Base-by-base conservation (phyloP, 2,888 invertebrate genomes). In the Hipparchia sbordonii region DNA sequence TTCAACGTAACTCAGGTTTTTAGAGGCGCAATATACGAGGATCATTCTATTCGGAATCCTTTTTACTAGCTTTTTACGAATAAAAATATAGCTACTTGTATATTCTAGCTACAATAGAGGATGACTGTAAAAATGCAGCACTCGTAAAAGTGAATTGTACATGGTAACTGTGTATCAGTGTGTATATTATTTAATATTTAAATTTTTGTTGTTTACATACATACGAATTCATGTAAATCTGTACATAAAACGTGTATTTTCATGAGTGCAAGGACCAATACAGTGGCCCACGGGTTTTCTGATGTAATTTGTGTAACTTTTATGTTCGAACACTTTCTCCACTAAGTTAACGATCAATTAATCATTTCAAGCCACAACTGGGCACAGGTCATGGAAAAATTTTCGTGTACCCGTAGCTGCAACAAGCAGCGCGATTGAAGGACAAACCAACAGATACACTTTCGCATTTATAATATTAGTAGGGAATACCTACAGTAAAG, bases 1-100 rank as follows among this genome's bases (percentile, higher is more conserved):
- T 77, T 78, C 72, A 79, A 77, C 80, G 76, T 80, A 79, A 80
- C 82, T 82, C 78, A 78, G 81, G 85, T 85, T 85, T 87, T 85
- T 83, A 85, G 75, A 76, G 83, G 81, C 68, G 63, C 57, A 67
- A 74, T 45, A 63, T 72, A 72, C 71, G 60, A 72, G 54, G 33
- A 57, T 59, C 66, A 45, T 45, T 72, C 70, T 66, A 61, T 59
- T 68, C 65, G 70, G 70, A 70, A 74, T 74, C 68, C 63, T 61
- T 61, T 56, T 59, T 66, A 45, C 68, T 62, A 45, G 61, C 63
- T 61, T 61, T 56, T 59, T 66, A 45, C 68, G 67, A 48, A 65
- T 60, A 67, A 60, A 68, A 71, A 23, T 65, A 71, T 33, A 67
- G 62, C 62, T 59, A 45, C 45, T 71, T 61, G 54, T 67, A 60